Evolutionary conservation across 2,113 vertebrate species (phyloP).

Genomic region (Speoplatyrhinus poulsoni): DNA sequence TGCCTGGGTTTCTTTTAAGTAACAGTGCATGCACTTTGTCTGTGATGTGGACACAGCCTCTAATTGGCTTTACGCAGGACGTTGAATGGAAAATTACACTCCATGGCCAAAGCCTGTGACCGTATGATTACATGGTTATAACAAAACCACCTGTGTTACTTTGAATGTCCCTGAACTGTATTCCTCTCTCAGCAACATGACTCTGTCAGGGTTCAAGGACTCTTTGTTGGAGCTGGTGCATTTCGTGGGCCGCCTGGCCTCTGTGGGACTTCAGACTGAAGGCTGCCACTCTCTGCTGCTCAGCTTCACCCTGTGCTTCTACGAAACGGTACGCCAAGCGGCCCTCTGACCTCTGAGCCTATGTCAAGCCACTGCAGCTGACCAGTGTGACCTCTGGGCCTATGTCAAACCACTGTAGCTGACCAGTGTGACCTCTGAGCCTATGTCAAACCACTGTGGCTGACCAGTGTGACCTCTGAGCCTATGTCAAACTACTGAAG

Average conservation of each 20-base stretch:
- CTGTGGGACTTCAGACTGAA: conserved; percentile 81
- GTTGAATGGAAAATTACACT: conserved; percentile 26
- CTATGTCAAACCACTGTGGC: too few relatives aligned
- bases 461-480: too few relatives aligned
- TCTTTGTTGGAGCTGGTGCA: conserved; percentile 81
- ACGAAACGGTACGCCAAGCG: conserved; percentile 79
- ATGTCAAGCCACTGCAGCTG: too few relatives aligned
- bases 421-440: too few relatives aligned
- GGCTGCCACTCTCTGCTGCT: conserved; percentile 79
- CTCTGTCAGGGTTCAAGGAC: conserved; percentile 79
- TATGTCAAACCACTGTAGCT: too few relatives aligned
- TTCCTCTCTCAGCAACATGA: conserved; percentile 80
- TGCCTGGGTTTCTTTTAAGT: too few relatives aligned
- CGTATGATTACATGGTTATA: background rate
- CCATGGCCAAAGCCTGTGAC: conserved; percentile 7
- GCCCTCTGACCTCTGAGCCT: background rate
- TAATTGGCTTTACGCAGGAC: conserved; percentile 17
- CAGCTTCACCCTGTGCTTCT: conserved; percentile 88
- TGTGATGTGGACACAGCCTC: background rate
- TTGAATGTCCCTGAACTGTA: background rate
- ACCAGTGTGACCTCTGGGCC: too few relatives aligned
- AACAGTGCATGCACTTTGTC: too few relatives aligned
- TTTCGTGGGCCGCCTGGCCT: conserved; percentile 83
- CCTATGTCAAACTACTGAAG: too few relatives aligned
- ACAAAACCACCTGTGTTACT: too few relatives aligned